Evolutionary conservation across 1,140 invertebrate species (phyloP), one percentile per base, ranked within the genome.

Genomic region (Macrobrachium nipponense): DNA sequence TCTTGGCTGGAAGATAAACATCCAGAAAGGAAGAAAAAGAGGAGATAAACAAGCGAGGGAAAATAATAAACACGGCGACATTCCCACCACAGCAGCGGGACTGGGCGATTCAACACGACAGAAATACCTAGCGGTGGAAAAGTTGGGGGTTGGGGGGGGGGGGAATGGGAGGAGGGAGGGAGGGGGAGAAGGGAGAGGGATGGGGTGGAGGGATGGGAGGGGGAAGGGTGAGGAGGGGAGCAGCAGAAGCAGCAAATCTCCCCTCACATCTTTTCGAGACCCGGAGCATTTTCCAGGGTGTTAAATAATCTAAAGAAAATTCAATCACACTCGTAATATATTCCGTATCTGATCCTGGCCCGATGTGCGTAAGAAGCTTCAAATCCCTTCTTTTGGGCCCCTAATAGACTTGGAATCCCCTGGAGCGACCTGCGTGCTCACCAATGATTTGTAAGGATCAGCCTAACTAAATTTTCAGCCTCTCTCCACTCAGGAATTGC

Each of bases 351-450:
- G 59, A 79, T 79, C 60, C 77, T 23, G 23, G 60, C 61, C 61
- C 77, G 77, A 80, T 80, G 77, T 43, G 77, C 77, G 61, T 80
- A 80, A 80, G 77, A 80, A 80, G 77, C 61, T 44, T 59, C 80
- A 44, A 68, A 68, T 81, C 80, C 66, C 80, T 72, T 81, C 66
- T 70, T 70, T 70, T 36, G 77, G 12, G 61, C 59, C 80, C 68
- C 80, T 81, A 81, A 81, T 81, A 81, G 80, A 81, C 80, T 81
- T 27, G 66, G 80, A 81, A 81, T 81, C 80, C 80, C 66, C 27
- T n/a, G 11, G 66, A 27, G 66, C 64, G 80, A 51, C 51, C 80
- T 59, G 80, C 80, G 80, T 81, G 80, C 80, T 58, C 62, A 8
- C 64, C 80, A 44, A 70, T 81, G 80, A 81, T 81, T 81, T 81